Evolutionary conservation across 1,140 invertebrate genomes (phyloP).

Genomic region (Subanguina moxae): DNA sequence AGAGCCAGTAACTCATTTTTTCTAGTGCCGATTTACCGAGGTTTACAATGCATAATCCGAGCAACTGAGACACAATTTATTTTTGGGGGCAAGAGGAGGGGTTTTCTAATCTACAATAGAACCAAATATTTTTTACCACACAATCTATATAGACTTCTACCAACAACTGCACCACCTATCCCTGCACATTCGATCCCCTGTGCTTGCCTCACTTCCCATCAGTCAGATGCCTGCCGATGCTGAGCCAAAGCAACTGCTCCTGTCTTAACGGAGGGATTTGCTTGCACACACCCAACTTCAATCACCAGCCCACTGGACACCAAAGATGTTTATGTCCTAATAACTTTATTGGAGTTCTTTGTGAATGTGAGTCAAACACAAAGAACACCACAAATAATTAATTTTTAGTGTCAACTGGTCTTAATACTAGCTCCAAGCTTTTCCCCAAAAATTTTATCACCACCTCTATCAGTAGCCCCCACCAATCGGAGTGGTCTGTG

Average conservation of each 20-base stretch:
- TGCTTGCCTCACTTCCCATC: slow-evolving; percentile 3
- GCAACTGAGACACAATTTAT: no score
- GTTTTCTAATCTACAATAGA: no score
- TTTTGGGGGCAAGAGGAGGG: no score
- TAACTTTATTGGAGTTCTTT: slow-evolving; percentile 4
- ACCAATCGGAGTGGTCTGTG: slow-evolving; percentile 17
- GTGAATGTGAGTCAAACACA: slow-evolving; percentile 12
- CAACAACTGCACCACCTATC: background rate
- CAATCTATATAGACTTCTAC: background rate
- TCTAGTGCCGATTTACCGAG: no score
- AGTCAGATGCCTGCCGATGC: slow-evolving; percentile 1
- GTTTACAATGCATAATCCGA: no score
- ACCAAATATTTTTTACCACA: no score
- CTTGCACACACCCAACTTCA: background rate
- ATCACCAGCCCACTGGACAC: background rate
- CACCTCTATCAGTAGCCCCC: background rate
- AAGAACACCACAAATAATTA: background rate
- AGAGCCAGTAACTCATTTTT: no score
- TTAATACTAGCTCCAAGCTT: slow-evolving; percentile 3
- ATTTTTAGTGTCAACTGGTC: background rate
- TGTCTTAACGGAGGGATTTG: slow-evolving; percentile 21
- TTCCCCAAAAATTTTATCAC: background rate
- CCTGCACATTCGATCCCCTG: background rate
- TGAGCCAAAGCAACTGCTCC: slow-evolving; percentile 8
- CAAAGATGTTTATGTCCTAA: slow-evolving; percentile 16